Evolutionary conservation across 2,888 invertebrate genomes (phyloP).

Genomic region (Pseudanteris insignis): DNA sequence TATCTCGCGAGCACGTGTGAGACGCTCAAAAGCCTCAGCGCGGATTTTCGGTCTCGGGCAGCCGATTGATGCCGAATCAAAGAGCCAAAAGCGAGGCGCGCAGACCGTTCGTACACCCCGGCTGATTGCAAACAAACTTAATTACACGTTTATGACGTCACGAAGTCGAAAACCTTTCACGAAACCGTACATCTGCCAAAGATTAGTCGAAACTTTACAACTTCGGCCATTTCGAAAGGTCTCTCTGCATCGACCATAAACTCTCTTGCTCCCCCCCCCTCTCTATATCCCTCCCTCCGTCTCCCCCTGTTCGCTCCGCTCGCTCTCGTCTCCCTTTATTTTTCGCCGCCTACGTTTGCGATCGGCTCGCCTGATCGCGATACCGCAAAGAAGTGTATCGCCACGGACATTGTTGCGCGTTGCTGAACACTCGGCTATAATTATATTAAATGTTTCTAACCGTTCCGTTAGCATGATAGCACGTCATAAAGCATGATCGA

Average conservation of each 20-base stretch:
- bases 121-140: neutral
- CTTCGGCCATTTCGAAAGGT: conserved; percentile 27
- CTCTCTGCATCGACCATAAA: conserved; percentile 20
- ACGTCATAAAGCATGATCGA: conserved; percentile 49
- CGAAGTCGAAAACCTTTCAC: conserved; percentile 15
- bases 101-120: neutral
- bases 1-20: no score
- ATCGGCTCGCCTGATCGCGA: conserved; percentile 8
- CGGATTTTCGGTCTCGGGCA: no score
- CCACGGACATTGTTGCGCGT: conserved; percentile 19
- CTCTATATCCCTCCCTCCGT: neutral
- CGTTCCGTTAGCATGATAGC: conserved; percentile 37
- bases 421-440: conserved; percentile 25
- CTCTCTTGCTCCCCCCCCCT: neutral
- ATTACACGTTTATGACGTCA: conserved; percentile 8
- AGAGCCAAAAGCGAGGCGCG: neutral
- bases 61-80: no score
- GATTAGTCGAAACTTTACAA: conserved; percentile 22
- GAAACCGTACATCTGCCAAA: conserved; percentile 6
- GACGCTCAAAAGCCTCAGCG: no score
- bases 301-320: neutral
- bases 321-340: neutral
- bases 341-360: neutral
- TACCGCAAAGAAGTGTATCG: conserved; percentile 26
- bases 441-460: conserved; percentile 36